Conservation (phyloP, 2,888 invertebrate species). For the Erebia epiphron region DNA sequence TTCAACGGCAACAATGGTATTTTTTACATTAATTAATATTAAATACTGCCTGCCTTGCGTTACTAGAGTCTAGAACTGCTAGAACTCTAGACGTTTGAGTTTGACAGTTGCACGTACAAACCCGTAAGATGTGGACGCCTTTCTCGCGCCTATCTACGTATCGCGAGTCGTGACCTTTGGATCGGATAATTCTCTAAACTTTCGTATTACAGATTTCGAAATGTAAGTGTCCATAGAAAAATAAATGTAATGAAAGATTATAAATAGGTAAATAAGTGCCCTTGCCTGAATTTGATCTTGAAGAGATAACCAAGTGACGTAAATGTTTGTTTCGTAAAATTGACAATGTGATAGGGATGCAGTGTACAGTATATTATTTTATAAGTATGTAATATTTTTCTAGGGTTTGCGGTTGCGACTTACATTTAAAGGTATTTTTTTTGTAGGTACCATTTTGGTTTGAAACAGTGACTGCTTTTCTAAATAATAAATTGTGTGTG, state of each 20-base stretch:
- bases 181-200: constrained; percentile 41
- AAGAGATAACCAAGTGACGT: constrained; percentile 49
- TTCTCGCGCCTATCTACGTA: constrained; percentile 42
- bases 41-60: background rate
- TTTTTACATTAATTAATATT: background rate
- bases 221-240: constrained; percentile 12
- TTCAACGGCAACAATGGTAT: too few species aligned
- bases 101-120: constrained; percentile 58
- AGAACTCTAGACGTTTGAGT: constrained; percentile 16
- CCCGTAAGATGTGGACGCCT: constrained; percentile 57
- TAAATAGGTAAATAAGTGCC: background rate
- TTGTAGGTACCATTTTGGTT: constrained; percentile 35
- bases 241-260: background rate
- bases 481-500: constrained; percentile 8
- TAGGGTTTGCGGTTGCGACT: constrained; percentile 64
- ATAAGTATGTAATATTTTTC: constrained; percentile 46
- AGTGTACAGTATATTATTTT: constrained; percentile 63
- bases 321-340: constrained; percentile 67
- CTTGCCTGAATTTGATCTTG: constrained; percentile 26
- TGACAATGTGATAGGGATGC: constrained; percentile 57
- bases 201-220: constrained; percentile 13
- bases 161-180: constrained; percentile 52
- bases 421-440: constrained; percentile 54
- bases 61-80: background rate
- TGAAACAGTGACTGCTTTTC: constrained; percentile 1